Base-by-base conservation (phyloP, 2,797 vertebrate genomes). In the Sciurus vulgaris region DNA sequence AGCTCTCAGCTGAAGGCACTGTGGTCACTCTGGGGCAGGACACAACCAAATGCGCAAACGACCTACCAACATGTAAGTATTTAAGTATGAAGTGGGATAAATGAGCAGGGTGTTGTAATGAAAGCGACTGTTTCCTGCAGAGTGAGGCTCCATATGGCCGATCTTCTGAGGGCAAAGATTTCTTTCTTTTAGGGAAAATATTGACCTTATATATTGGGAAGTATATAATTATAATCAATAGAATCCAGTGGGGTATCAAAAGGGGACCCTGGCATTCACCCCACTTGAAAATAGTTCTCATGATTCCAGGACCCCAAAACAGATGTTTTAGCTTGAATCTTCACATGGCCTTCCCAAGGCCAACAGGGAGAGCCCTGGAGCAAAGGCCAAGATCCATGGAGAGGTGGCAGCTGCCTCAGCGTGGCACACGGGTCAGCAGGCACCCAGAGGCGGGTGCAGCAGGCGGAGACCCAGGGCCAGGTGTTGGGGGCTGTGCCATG, bases 1-100 rank as follows among this genome's bases (percentile, higher is more conserved):
- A 44, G 8, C 22, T 44, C 47, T 38, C 56, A 22, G 4, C 1
- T 26, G 24, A 84, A 22, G 67, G 63, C 41, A 15, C 77, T 41
- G 47, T 30, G 2, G 63, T 35, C 18, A 2, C 10, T n/a, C 24
- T 7, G 0, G 33, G 8, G 6, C 5, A 10, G n/a, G 38, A 13
- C 3, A 13, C 4, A 56, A 26, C 14, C 28, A 13, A 76, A 28
- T 0, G 49, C 17, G 44, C 22, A 35, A 30, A 33, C 38, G 18
- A 41, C 5, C 33, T 26, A 49, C 44, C 22, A 54, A 56, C 10
- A 24, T 35, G 11, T 0, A 56, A 5, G 5, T 28, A 72, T 35
- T 24, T 33, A 26, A 59, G n/a, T 12, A 11, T 20, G 9, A 61
- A 65, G 30, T 56, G 47, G 15, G 22, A 7, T 2, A 30, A 17